Conservation (phyloP, 1,140 invertebrate species). For the Drosophila sucinea region DNA sequence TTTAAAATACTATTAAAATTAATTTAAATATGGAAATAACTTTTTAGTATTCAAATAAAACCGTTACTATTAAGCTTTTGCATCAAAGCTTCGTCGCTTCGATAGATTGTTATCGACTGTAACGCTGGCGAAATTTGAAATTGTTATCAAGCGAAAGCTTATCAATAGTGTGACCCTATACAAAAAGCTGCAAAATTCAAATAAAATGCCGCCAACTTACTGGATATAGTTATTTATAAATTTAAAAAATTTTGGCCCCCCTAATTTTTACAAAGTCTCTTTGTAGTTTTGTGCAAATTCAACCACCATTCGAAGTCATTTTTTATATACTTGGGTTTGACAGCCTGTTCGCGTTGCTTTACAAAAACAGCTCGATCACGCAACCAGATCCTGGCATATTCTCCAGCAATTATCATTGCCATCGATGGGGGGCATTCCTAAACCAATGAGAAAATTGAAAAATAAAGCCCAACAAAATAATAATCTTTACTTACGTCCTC, state of each 20-base stretch:
- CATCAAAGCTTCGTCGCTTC: background rate
- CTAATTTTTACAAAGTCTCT: constrained; percentile 39
- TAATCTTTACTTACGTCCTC: constrained; percentile 41
- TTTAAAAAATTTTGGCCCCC: background rate
- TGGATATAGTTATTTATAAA: background rate
- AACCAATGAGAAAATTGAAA: too few relatives aligned
- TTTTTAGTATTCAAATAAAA: too few relatives aligned
- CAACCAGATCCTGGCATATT: constrained; percentile 67
- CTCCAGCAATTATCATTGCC: constrained; percentile 42
- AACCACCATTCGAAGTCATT: constrained; percentile 74
- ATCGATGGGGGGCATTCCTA: constrained; percentile 43
- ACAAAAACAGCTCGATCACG: constrained; percentile 52
- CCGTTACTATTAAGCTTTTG: background rate
- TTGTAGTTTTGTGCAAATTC: constrained; percentile 48
- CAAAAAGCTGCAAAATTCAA: background rate
- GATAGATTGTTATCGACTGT: background rate
- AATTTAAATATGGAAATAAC: too few relatives aligned
- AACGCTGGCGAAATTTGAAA: background rate
- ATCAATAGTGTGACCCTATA: background rate
- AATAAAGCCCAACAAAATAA: background rate
- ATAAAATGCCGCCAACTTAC: background rate
- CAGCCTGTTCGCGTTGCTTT: constrained; percentile 3
- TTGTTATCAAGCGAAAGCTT: background rate
- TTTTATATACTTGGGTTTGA: constrained; percentile 50
- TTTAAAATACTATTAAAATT: too few relatives aligned